Evolutionary conservation across 2,888 invertebrate genomes (phyloP).

Genomic region (Phrixothrix hirtus): DNA sequence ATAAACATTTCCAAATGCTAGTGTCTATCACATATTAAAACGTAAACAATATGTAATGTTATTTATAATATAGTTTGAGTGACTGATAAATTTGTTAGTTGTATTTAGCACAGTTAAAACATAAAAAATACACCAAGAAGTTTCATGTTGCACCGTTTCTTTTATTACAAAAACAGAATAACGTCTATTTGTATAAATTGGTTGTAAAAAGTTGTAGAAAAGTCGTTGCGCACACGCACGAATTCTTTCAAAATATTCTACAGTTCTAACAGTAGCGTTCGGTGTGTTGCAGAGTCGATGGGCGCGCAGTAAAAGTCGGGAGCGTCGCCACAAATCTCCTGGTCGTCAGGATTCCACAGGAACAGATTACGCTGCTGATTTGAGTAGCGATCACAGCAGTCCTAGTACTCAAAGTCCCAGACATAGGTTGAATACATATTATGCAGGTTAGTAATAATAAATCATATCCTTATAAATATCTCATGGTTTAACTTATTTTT

Average conservation of each 20-base stretch:
- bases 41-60: too few relatives aligned
- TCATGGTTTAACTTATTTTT: too few relatives aligned
- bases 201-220: too few relatives aligned
- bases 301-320: conserved; percentile 74
- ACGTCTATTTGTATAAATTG: too few relatives aligned
- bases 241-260: neutral
- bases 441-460: conserved; percentile 45
- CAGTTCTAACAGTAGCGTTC: conserved; percentile 21
- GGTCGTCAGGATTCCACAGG: conserved; percentile 66
- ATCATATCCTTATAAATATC: neutral
- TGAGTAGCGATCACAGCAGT: conserved; percentile 74
- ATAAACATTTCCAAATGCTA: too few relatives aligned
- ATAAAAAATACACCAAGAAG: too few relatives aligned
- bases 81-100: too few relatives aligned
- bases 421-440: conserved; percentile 65
- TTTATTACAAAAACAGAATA: too few relatives aligned
- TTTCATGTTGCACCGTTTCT: too few relatives aligned
- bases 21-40: too few relatives aligned
- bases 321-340: conserved; percentile 63
- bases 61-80: too few relatives aligned
- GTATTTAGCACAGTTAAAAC: too few relatives aligned
- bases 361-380: conserved; percentile 77
- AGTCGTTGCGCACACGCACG: conserved; percentile 5
- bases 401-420: conserved; percentile 79
- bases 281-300: conserved; percentile 68